Evolutionary conservation across 2,113 vertebrate species (phyloP), one percentile per base, ranked within the genome.

Genomic region (Crotalus helleri): DNA sequence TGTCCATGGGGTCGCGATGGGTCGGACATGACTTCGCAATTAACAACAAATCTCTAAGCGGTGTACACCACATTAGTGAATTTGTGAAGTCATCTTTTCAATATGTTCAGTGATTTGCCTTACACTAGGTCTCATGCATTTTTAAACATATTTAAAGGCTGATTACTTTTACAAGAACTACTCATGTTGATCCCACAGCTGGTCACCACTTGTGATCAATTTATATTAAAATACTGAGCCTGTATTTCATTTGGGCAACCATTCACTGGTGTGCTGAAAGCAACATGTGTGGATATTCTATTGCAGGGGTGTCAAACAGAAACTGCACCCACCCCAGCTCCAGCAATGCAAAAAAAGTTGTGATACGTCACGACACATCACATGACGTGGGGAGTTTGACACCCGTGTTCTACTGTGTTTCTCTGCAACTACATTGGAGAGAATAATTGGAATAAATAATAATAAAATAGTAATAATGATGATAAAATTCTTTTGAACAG

Each of bases 381-480:
- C 49, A 9, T 51, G 49, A 9, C 0, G 8, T 51, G 49, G 49
- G 1, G 49, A 51, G 49, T 51, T 51, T 51, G 49, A 51, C 49
- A 51, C 49, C 8, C 1, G 0, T 29, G 26, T 64, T 64, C 26
- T 64, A 13, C 26, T 64, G 59, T 11, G 26, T 64, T 64, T 64
- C 10, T 64, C 26, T 64, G 61, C 26, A 64, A n/a, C 3, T 64
- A 10, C 1, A 3, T n/a, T n/a, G 0, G 0, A n/a, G 12, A 26
- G 61, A 64, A 64, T 64, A 64, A 64, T 64, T 64, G 11, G 61
- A 64, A 64, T 64, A n/a, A 64, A 64, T 61, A 61, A 61, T 61
- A n/a, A 64, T 55, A 55, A 55, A 55, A 55, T 51, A 51, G 49
- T 15, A 55, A 55, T 55, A 64, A 13, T 5, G 29, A n/a, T 64